Percentiles rank a stretch among this genome's conserved stretches.
These are phyloP conservation scores for Caenorhabditis imperialis DNA, from an alignment of 2,888 invertebrate species.

Conservation along the genomic window DNA sequence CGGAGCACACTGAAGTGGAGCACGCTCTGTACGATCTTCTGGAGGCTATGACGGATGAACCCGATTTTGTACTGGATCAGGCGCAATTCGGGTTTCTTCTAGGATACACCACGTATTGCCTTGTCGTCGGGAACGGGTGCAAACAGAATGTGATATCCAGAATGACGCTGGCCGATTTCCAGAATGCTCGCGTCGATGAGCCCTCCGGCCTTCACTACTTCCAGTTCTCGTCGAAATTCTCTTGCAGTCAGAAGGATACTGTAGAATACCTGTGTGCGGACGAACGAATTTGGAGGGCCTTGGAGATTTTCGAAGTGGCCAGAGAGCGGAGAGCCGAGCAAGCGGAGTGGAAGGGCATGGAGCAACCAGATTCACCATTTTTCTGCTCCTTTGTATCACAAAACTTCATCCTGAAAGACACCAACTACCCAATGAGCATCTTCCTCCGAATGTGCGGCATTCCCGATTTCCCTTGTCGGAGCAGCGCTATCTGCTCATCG, in stretches of 20 bases:
- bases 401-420: not conserved
- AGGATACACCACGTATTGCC: constrained; percentile 8
- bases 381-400: constrained; percentile 2
- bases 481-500: constrained; percentile 6
- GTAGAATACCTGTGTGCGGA: constrained; percentile 10
- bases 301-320: constrained; percentile 16
- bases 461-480: not conserved
- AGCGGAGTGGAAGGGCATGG: not conserved
- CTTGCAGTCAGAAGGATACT: not conserved
- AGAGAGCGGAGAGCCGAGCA: constrained; percentile 2
- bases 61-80: constrained; percentile 1
- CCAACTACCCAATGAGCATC: constrained; percentile 13
- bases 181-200: not conserved
- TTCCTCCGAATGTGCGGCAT: constrained; percentile 22
- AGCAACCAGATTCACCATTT: not conserved
- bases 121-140: constrained; percentile 11
- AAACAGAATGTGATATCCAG: constrained; percentile 16
- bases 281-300: constrained; percentile 8
- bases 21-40: constrained; percentile 4
- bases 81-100: constrained; percentile 9
- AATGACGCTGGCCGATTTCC: constrained; percentile 11
- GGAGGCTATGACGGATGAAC: constrained; percentile 11
- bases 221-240: not conserved
- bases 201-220: constrained; percentile 1
- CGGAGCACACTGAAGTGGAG: constrained; percentile 10